Evolutionary conservation across 2,888 invertebrate genomes (phyloP).

Genomic region (Phalera bucephala): DNA sequence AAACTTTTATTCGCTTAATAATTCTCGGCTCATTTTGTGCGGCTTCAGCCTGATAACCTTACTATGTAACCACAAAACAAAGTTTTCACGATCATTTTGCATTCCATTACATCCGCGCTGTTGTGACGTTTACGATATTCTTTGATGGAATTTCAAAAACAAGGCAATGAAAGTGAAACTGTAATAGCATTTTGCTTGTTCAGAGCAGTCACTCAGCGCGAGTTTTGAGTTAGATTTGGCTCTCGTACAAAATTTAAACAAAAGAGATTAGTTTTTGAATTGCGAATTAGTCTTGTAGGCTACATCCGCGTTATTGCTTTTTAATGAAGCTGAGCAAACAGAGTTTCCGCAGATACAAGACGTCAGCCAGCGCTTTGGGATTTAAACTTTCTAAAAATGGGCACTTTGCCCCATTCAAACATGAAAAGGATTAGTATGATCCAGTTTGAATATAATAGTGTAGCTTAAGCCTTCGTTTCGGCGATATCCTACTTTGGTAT

Average conservation of each 20-base stretch:
- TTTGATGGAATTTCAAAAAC: conserved; percentile 14
- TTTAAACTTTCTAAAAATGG: conserved; percentile 40
- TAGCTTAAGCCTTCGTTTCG: conserved; percentile 30
- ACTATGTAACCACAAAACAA: not conserved
- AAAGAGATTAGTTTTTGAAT: conserved; percentile 66
- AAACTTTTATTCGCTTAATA: too few relatives aligned
- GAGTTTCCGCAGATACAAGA: conserved; percentile 21
- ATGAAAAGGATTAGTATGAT: conserved; percentile 44
- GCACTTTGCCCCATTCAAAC: conserved; percentile 35
- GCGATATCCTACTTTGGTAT: conserved; percentile 38
- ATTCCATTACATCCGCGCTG: not conserved
- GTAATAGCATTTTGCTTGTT: conserved; percentile 42
- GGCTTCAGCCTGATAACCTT: not conserved
- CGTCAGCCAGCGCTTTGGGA: conserved; percentile 31
- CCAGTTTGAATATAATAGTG: conserved; percentile 41
- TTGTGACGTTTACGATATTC: conserved; percentile 11
- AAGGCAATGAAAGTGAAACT: conserved; percentile 22
- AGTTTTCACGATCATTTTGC: not conserved
- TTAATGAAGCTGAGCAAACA: conserved; percentile 51
- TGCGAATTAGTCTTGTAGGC: conserved; percentile 51
- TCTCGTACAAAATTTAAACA: conserved; percentile 66
- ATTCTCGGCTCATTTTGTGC: too few relatives aligned
- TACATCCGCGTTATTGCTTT: conserved; percentile 47
- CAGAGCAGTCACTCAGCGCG: conserved; percentile 46
- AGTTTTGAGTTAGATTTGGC: conserved; percentile 49